Conservation (phyloP, 2,113 vertebrate species). For the Sinocyclocheilus anshuiensis region DNA sequence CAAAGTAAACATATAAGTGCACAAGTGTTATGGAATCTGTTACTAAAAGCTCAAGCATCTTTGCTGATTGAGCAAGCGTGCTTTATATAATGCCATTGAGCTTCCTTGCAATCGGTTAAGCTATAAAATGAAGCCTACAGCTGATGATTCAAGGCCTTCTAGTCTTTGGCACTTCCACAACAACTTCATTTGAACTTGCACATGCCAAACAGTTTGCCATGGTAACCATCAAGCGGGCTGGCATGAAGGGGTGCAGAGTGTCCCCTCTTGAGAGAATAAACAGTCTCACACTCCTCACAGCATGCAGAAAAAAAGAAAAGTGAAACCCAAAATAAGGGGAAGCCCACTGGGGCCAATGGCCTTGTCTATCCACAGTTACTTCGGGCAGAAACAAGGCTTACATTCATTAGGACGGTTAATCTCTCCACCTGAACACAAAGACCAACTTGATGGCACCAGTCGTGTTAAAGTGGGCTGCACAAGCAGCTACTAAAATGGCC, state of each 20-base stretch:
- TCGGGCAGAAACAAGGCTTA: constrained; percentile 32
- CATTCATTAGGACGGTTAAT: constrained; percentile 41
- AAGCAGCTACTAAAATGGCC: not conserved
- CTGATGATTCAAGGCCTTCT: not conserved
- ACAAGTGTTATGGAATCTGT: not conserved
- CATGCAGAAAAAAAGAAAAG: constrained; percentile 38
- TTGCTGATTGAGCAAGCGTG: not conserved
- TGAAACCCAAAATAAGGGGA: not conserved
- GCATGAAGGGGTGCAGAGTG: constrained; percentile 5
- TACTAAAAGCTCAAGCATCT: not conserved
- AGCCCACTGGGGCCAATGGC: not conserved
- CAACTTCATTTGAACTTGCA: constrained; percentile 40
- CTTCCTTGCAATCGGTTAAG: not conserved
- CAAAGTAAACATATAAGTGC: not conserved
- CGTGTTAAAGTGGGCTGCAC: not conserved
- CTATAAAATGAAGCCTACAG: not conserved
- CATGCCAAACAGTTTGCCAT: constrained; percentile 55
- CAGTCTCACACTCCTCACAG: constrained; percentile 45
- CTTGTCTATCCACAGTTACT: constrained; percentile 5
- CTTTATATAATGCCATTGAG: constrained; percentile 35
- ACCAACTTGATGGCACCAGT: constrained; percentile 15
- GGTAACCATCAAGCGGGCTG: constrained; percentile 32
- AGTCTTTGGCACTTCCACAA: constrained; percentile 14
- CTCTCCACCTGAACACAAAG: constrained; percentile 41
- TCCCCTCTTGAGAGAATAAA: constrained; percentile 52